These are phyloP conservation scores for Asarcornis scutulata DNA, from an alignment of 2,113 vertebrate genomes.

Conservation along the genomic window DNA sequence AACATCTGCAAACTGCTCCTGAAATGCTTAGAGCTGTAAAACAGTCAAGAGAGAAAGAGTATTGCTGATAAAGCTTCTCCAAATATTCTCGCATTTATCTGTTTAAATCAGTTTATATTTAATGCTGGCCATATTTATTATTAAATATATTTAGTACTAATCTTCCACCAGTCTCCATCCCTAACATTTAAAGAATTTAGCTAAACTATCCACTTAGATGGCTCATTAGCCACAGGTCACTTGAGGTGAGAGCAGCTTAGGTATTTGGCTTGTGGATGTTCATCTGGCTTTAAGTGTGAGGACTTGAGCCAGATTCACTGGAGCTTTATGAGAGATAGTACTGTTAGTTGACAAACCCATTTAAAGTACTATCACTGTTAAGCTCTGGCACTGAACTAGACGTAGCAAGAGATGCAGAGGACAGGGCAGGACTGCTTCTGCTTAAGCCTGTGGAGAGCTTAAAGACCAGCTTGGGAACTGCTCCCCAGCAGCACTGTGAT, in stretches of 20 bases:
- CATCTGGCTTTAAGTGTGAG: slow-evolving; percentile 2
- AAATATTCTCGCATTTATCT: background rate
- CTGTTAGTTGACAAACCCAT: background rate
- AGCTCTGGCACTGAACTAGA: background rate
- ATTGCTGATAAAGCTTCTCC: background rate
- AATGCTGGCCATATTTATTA: background rate
- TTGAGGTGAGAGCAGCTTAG: background rate
- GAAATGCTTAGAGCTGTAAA: background rate
- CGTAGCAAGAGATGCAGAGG: background rate
- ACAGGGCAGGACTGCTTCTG: background rate
- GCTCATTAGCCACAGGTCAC: background rate
- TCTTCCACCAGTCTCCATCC: background rate
- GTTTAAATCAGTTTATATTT: background rate
- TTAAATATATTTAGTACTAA: background rate
- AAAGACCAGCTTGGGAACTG: background rate
- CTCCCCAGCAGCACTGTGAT: background rate
- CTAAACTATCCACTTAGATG: background rate
- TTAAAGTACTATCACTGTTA: background rate
- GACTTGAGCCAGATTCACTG: background rate
- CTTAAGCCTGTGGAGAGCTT: background rate
- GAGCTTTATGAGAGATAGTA: background rate
- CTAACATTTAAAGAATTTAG: background rate
- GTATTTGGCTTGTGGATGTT: background rate
- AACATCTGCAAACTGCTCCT: background rate
- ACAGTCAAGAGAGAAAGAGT: background rate